A percentile compares a stretch with the other conserved stretches of the same genome.
Conservation (phyloP, 2,888 invertebrate species). For the Drosophila melanosoma region DNA sequence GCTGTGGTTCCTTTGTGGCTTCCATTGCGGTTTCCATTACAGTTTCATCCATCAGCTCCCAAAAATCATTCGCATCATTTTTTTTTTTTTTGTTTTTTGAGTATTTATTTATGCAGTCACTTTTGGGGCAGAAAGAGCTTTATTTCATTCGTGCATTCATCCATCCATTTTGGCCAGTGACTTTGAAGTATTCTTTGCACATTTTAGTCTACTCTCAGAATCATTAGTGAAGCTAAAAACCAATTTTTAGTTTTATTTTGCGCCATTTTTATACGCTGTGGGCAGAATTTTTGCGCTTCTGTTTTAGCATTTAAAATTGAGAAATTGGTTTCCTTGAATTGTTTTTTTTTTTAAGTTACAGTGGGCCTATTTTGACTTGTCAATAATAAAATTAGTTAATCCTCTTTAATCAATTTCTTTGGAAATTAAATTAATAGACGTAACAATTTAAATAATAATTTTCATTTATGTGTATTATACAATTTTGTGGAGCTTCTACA, state of each 20-base stretch:
- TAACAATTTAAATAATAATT: neutral
- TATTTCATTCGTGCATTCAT: conserved; percentile 9
- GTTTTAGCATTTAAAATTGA: conserved; percentile 65
- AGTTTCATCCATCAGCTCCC: conserved; percentile 18
- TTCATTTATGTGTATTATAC: too few relatives aligned
- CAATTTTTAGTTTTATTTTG: conserved; percentile 43
- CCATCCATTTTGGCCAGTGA: conserved; percentile 30
- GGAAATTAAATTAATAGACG: neutral
- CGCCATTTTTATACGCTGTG: conserved; percentile 33
- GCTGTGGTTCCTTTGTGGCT: conserved; percentile 53
- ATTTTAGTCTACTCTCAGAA: conserved; percentile 8
- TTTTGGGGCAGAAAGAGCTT: neutral
- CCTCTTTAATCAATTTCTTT: neutral
- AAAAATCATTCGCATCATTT: conserved; percentile 34
- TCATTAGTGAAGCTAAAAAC: conserved; percentile 61
- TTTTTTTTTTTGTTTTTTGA: conserved; percentile 16
- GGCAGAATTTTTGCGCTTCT: conserved; percentile 72
- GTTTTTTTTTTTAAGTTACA: conserved; percentile 44
- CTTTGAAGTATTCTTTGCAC: conserved; percentile 27
- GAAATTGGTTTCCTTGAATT: conserved; percentile 71
- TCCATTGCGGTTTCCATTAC: conserved; percentile 25
- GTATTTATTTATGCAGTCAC: conserved; percentile 44
- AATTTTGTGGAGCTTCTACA: neutral
- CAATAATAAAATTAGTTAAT: neutral
- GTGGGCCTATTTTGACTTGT: neutral